Conservation (phyloP, 2,113 vertebrate species). For the Syngnathoides biaculeatus region DNA sequence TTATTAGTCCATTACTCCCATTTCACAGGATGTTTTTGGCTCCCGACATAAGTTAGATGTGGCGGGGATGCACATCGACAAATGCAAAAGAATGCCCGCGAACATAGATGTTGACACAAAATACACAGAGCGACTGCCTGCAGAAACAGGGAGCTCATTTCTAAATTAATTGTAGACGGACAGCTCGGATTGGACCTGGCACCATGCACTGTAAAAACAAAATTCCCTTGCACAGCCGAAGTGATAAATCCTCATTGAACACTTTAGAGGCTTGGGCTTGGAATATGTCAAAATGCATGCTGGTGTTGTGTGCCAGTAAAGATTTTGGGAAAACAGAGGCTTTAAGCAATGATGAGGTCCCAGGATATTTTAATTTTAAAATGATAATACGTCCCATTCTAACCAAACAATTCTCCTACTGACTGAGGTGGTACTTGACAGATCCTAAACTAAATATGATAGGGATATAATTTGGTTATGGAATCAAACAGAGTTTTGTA, state of each 20-base stretch:
- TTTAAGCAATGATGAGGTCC: slow-evolving; percentile 47
- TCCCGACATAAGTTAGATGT: background rate
- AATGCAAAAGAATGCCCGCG: slow-evolving; percentile 25
- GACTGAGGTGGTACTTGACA: background rate
- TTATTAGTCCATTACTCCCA: slow-evolving; percentile 13
- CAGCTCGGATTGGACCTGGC: slow-evolving; percentile 20
- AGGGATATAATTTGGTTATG: too few species aligned
- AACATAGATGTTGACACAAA: slow-evolving; percentile 10
- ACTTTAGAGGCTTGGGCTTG: slow-evolving; percentile 49
- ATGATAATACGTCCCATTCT: slow-evolving; percentile 13
- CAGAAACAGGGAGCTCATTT: slow-evolving; percentile 45
- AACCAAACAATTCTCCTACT: background rate
- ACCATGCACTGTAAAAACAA: slow-evolving; percentile 27
- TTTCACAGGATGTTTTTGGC: slow-evolving; percentile 35
- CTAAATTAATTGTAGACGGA: slow-evolving; percentile 47
- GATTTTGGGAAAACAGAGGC: slow-evolving; percentile 38
- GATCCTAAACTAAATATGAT: too few species aligned
- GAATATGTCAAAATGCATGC: slow-evolving; percentile 29
- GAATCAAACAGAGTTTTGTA: too few species aligned
- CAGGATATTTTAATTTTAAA: slow-evolving; percentile 17
- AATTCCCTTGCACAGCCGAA: slow-evolving; percentile 12
- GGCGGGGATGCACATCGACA: slow-evolving; percentile 5
- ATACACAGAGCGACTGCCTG: slow-evolving; percentile 29
- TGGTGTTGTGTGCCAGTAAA: slow-evolving; percentile 35
- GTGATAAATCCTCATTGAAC: slow-evolving; percentile 27